Conservation (phyloP, 2,113 vertebrate genomes). For the Numida meleagris region DNA sequence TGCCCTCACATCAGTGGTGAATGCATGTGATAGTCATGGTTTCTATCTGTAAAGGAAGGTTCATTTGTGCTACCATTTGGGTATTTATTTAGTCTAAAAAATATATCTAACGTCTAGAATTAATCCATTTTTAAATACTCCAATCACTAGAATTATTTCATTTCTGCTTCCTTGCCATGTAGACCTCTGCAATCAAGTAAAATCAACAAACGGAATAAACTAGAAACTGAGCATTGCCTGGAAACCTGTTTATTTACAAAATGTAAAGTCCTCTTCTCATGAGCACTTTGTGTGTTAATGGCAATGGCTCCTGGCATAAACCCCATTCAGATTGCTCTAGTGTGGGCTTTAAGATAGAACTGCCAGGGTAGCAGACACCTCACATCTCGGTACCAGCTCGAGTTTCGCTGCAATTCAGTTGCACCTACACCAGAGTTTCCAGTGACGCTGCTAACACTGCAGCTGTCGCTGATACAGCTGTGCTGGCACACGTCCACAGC, state of each 20-base stretch:
- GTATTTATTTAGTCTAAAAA: not conserved
- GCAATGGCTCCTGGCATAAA: not conserved
- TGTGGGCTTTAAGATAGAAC: not conserved
- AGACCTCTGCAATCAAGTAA: not conserved
- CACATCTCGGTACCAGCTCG: not conserved
- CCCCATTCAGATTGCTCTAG: not conserved
- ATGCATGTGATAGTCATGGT: accelerated
- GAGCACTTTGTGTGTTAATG: not conserved
- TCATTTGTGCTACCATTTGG: not conserved
- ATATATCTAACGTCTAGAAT: not conserved
- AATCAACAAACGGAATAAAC: not conserved
- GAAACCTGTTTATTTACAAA: not conserved
- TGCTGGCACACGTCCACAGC: not conserved
- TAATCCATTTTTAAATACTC: not conserved
- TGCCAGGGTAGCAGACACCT: not conserved
- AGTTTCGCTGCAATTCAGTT: not conserved
- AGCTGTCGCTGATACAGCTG: not conserved
- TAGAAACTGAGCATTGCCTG: not conserved
- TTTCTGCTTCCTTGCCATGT: not conserved
- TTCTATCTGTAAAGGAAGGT: not conserved
- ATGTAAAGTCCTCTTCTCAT: not conserved
- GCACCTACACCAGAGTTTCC: not conserved
- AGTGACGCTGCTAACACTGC: too few species aligned
- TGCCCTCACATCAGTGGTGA: not conserved
- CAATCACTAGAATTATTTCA: not conserved